These are phyloP conservation scores for Falco rusticolus DNA, from an alignment of 2,797 vertebrate species.

Conservation along the genomic window DNA sequence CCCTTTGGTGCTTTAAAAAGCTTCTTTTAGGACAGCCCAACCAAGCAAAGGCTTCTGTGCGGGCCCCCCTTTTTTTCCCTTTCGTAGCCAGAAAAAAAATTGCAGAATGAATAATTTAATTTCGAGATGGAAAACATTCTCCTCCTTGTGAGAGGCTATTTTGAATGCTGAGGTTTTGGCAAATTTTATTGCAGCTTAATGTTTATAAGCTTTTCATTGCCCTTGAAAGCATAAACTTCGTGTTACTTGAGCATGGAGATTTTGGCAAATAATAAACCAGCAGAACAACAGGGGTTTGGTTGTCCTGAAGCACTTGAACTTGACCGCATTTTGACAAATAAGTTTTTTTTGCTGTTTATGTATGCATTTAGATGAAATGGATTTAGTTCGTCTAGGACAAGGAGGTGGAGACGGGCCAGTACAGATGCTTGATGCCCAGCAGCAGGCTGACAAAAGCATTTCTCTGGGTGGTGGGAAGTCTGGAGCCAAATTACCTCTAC, in stretches of 20 bases:
- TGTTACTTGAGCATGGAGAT: neutral
- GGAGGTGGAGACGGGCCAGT: neutral
- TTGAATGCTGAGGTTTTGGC: slow-evolving; percentile 12
- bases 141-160: neutral
- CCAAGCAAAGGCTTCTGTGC: neutral
- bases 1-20: neutral
- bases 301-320: neutral
- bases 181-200: neutral
- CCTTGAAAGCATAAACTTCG: slow-evolving; percentile 25
- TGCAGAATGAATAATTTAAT: neutral
- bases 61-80: neutral
- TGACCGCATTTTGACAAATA: neutral
- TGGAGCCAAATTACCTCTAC: neutral
- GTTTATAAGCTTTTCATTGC: slow-evolving; percentile 21
- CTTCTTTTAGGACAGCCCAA: neutral
- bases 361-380: neutral
- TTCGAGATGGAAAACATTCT: slow-evolving; percentile 3
- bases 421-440: neutral
- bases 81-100: neutral
- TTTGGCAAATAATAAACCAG: slow-evolving; percentile 1
- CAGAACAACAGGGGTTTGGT: neutral
- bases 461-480: neutral
- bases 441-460: neutral
- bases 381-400: neutral
- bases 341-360: neutral